A percentile compares a stretch with the other conserved stretches of the same genome.
phyloP scores from a whole-genome alignment of 2,113 vertebrate genomes.

The Lagopus muta region DNA sequence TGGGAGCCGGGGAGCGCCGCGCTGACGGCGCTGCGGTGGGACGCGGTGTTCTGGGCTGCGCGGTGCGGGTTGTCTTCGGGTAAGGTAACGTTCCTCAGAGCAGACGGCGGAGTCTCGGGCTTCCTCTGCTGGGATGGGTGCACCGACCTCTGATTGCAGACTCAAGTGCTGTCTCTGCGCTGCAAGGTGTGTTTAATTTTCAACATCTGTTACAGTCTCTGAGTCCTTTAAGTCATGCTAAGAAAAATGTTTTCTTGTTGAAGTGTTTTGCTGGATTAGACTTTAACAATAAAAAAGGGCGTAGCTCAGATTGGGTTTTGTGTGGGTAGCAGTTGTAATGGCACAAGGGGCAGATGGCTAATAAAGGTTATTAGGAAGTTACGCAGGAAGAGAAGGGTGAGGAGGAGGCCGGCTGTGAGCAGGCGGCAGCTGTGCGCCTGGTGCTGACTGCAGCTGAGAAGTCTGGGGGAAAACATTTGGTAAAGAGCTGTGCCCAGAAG shows the following conservation, averaged over 20 bases:
- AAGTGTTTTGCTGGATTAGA: conserved; percentile 40
- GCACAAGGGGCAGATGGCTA: background rate
- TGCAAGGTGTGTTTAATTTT: background rate
- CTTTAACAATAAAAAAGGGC: conserved; percentile 23
- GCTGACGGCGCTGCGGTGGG: too few relatives aligned
- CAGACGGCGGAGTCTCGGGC: background rate
- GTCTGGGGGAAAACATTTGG: background rate
- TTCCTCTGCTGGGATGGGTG: background rate
- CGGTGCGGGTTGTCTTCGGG: background rate
- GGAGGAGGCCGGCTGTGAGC: background rate
- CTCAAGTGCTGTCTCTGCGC: background rate
- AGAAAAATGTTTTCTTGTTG: conserved; percentile 26
- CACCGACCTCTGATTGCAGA: background rate
- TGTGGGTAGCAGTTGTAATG: conserved; percentile 11
- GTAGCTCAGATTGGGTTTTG: background rate
- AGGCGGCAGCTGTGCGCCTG: background rate
- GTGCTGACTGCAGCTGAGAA: background rate
- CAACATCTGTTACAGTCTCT: background rate
- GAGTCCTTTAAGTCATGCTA: background rate
- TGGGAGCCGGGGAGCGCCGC: too few relatives aligned
- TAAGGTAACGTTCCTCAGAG: conserved; percentile 42
- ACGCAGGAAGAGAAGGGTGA: background rate
- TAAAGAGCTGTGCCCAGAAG: background rate
- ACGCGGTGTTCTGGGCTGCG: too few relatives aligned
- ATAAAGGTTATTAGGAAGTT: background rate